Percentiles rank a stretch among this genome's conserved stretches.
Evolutionary conservation across 2,888 invertebrate species (phyloP).

Genomic region (Nebria salina): DNA sequence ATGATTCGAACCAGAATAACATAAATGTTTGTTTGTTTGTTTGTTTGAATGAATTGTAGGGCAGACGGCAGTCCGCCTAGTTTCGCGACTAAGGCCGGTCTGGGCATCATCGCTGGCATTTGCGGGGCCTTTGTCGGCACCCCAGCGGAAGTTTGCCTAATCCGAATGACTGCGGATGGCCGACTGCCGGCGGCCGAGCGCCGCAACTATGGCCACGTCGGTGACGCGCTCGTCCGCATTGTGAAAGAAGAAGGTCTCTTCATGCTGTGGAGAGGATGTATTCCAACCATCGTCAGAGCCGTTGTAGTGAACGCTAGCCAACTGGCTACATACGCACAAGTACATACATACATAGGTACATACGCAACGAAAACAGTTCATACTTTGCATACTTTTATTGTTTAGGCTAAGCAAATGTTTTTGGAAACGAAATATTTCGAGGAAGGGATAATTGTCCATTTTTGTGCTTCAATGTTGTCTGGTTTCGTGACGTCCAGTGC

Average conservation of each 20-base stretch:
- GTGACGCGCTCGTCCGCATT: slow-evolving; percentile 82
- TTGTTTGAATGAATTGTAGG: slow-evolving; percentile 31
- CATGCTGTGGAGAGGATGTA: slow-evolving; percentile 91
- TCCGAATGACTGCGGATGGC: slow-evolving; percentile 96
- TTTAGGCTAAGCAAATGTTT: slow-evolving; percentile 18
- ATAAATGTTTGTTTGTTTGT: too few species aligned
- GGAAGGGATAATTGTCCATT: slow-evolving; percentile 83
- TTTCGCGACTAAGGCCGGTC: slow-evolving; percentile 80
- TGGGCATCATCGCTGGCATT: slow-evolving; percentile 89
- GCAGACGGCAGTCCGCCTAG: slow-evolving; percentile 78
- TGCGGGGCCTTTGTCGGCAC: slow-evolving; percentile 90
- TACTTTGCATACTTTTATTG: too few species aligned
- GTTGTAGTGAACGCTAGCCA: slow-evolving; percentile 99
- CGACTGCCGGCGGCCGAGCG: slow-evolving; percentile 83
- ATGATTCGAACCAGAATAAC: too few species aligned
- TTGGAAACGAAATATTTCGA: slow-evolving; percentile 8
- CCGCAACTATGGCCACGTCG: slow-evolving; percentile 89
- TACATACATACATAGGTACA: slow-evolving; percentile 49
- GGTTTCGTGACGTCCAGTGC: slow-evolving; percentile 92
- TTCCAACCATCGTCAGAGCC: slow-evolving; percentile 87
- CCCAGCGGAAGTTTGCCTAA: slow-evolving; percentile 91
- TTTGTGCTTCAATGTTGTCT: slow-evolving; percentile 92
- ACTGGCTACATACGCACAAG: slow-evolving; percentile 95
- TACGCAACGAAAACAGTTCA: too few species aligned
- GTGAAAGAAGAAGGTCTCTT: slow-evolving; percentile 77